Percentiles rank a stretch among this genome's conserved stretches.
Evolutionary conservation across 1,140 invertebrate species (phyloP).

Genomic region (Scaptomyza montana): DNA sequence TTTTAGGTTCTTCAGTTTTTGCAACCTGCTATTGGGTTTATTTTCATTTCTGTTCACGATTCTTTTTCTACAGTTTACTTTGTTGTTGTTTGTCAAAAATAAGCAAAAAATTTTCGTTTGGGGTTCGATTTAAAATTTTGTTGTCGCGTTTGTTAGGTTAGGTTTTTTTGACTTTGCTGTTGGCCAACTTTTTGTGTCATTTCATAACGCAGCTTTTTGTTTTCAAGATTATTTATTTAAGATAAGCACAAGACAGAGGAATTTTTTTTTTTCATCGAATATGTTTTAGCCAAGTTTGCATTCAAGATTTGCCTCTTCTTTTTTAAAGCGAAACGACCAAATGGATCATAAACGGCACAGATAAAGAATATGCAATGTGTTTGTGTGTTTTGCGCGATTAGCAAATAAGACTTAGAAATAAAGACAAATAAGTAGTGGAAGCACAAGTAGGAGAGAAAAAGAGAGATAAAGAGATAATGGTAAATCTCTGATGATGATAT

Average conservation of each 20-base stretch:
- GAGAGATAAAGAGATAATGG: slow-evolving; percentile 3
- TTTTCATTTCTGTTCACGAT: too few relatives aligned
- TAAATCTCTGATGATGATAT: slow-evolving; percentile 1
- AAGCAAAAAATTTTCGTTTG: neutral
- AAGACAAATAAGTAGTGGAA: neutral
- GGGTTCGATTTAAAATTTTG: slow-evolving; percentile 19
- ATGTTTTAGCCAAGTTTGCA: slow-evolving; percentile 32
- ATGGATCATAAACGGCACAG: slow-evolving; percentile 32
- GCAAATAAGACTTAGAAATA: too few relatives aligned
- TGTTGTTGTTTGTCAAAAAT: too few relatives aligned
- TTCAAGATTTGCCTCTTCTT: slow-evolving; percentile 17
- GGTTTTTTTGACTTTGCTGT: neutral
- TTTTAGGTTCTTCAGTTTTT: slow-evolving; percentile 21
- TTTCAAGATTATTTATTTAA: slow-evolving; percentile 11
- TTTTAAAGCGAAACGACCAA: slow-evolving; percentile 22
- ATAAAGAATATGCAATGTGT: slow-evolving; percentile 32
- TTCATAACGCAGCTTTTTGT: neutral
- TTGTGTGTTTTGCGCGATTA: slow-evolving; percentile 12
- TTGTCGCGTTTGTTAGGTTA: neutral
- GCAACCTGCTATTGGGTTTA: slow-evolving; percentile 51
- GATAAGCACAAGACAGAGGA: slow-evolving; percentile 26
- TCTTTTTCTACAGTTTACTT: too few relatives aligned
- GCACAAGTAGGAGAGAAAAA: neutral
- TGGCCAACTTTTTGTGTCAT: too few relatives aligned
- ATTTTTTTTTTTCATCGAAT: slow-evolving; percentile 14